Evolutionary conservation across 1,140 invertebrate species (phyloP), one percentile per base, ranked within the genome.

Genomic region (Oncopodura yosiiana): DNA sequence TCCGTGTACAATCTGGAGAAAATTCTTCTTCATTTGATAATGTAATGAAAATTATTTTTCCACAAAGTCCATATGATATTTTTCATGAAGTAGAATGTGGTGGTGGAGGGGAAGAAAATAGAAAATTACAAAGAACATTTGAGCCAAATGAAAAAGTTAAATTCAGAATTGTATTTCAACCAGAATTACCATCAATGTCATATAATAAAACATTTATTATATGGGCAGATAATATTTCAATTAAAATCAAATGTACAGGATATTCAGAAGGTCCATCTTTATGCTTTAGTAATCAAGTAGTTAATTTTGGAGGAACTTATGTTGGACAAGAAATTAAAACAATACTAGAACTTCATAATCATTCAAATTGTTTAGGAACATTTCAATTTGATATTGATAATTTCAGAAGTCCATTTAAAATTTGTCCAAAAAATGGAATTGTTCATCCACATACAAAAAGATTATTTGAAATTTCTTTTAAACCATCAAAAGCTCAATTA

Each of bases 351-450:
- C 26, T 56, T 1, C 26, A 49, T 9, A 56, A 56, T 45, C 41
- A 44, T 19, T 56, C 54, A 0, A 43, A n/a, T 12, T 44, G 46
- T 21, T 21, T 19, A 23, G 54, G 46, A 12, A 3, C 32, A 5
- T 56, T 56, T 30, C 54, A 56, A 39, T 50, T 56, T 23, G 54
- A 56, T 29, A 27, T 23, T 9, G 54, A 56, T 36, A 56, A 56
- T 41, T 43, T 36, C 24, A 21, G 48, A 32, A 56, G 54, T 34
- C 14, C 26, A 5, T 56, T 56, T 23, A 44, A 50, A 43, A 16
- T 53, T 8, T 53, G 52, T 38, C 53, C 53, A 11, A 34, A 38
- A 1, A 23, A 12, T n/a, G 53, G 44, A 39, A 32, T 27, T 11
- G 5, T 55, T 19, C 21, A 2, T 21, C 19, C 53, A n/a, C 23